A percentile compares a stretch with the other conserved stretches of the same genome.
Conservation (phyloP, 2,113 vertebrate genomes). For the Sylvilagus bachmani region DNA sequence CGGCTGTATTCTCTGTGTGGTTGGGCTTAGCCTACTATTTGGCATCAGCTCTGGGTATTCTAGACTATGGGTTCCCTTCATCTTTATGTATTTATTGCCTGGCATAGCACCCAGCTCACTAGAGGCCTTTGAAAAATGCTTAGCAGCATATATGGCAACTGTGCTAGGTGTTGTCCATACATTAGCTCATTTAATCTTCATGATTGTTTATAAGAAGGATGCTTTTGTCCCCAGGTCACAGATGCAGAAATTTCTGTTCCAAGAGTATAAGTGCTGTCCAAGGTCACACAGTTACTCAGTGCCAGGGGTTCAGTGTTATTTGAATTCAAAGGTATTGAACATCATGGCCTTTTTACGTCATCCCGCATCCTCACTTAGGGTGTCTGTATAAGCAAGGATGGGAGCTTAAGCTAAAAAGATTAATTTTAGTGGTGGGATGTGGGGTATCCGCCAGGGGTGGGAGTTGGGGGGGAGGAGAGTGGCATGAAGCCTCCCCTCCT, state of each 20-base stretch:
- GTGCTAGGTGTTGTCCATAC: background rate
- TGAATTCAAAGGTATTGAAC: background rate
- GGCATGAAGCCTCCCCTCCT: fast-evolving
- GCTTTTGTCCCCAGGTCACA: background rate
- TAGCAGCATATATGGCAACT: background rate
- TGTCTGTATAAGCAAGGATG: background rate
- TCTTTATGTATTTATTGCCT: background rate
- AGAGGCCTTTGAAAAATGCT: background rate
- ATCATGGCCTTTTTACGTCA: background rate
- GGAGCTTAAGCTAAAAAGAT: background rate
- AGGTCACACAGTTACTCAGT: background rate
- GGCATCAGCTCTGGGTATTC: background rate
- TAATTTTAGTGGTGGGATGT: background rate
- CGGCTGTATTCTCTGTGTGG: background rate
- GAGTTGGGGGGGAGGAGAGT: background rate
- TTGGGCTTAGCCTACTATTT: background rate
- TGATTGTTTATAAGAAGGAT: background rate
- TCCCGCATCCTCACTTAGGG: background rate
- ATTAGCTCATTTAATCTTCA: background rate
- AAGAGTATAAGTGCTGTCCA: background rate
- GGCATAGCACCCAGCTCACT: too few species aligned
- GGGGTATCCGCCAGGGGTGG: background rate
- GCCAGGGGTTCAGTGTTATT: background rate
- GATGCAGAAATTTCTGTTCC: constrained; percentile 24
- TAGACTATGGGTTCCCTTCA: background rate